Base-by-base conservation (phyloP, 1,140 invertebrate genomes). In the Hyles vespertilio region DNA sequence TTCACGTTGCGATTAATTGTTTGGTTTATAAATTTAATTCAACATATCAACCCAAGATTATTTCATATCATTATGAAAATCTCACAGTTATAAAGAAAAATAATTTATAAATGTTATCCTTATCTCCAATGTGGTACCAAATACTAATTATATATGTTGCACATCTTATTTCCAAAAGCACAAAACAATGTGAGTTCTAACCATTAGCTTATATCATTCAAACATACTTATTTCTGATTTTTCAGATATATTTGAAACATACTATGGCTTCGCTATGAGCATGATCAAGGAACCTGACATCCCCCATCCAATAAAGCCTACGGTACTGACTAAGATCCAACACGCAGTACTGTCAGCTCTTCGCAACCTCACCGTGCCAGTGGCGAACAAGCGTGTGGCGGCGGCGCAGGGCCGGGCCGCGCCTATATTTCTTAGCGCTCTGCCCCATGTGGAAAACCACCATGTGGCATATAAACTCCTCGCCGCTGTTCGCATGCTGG, bases 391-490 rank as follows among this genome's bases (percentile, higher is more conserved):
- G 89, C 79, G 91, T 33, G 81, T 91, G 3, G 91, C 96, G 34
- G 91, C 96, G 8, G 89, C 93, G 56, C 91, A 92, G 69, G 95
- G 95, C 10, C 47, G 75, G 8, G 85, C 88, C 0, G 77, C 80
- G 6, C 79, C 83, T 0, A 9, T 81, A 34, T 88, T 97, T 11
- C 89, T 97, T 43, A 91, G 93, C 58, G 92, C 93, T 32, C 89
- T 96, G 74, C 93, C 94, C 0, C 92, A 94, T 90, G 85, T 95
- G 3, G 89, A 92, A 50, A 93, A 96, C 52, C 93, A 95, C 61
- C 93, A 95, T 47, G 95, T 97, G 1, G 93, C 96, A 34, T 97
- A 97, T 74, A 97, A 97, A 86, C 87, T 98, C 32, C 76, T 98
- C 32, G 96, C 96, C 7, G 95, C 96, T 12, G 82, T 97, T 3